phyloP scores from a whole-genome alignment of 2,888 invertebrate species.

The Macaria liturata region DNA sequence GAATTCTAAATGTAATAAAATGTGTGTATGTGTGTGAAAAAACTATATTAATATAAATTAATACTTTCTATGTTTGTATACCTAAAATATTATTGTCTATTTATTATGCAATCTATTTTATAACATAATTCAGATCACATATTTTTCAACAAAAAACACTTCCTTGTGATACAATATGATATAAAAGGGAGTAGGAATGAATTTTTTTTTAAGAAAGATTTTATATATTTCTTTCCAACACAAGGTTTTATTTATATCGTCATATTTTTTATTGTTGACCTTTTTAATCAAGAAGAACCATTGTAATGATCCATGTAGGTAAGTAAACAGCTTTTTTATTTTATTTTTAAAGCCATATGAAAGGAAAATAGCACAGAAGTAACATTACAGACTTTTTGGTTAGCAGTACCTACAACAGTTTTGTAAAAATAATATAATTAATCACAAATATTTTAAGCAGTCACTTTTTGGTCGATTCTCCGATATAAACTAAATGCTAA shows the following conservation, averaged over 20 bases:
- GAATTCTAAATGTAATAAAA: not conserved
- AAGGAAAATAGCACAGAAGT: conserved; percentile 21
- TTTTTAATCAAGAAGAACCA: not conserved
- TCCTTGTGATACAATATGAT: conserved; percentile 1
- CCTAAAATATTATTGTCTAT: conserved; percentile 12
- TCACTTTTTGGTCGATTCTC: conserved; percentile 33
- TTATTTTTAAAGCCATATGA: conserved; percentile 4
- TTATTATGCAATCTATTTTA: conserved; percentile 3
- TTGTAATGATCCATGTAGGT: not conserved
- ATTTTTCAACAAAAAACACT: not conserved
- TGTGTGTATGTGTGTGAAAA: too few relatives aligned
- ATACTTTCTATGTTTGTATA: not conserved
- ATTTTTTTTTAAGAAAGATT: too few relatives aligned
- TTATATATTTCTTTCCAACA: too few relatives aligned
- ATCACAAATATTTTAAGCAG: conserved; percentile 20
- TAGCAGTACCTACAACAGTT: conserved; percentile 29
- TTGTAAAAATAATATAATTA: conserved; percentile 17
- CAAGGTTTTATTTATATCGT: too few relatives aligned
- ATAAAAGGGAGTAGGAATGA: conserved; percentile 9
- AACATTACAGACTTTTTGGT: conserved; percentile 10
- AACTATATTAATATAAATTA: not conserved
- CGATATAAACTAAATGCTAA: conserved; percentile 22
- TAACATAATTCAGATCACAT: conserved; percentile 22
- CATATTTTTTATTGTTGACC: conserved; percentile 5
- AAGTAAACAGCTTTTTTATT: not conserved